Conservation (phyloP, 2,113 vertebrate species). For the Odobenus rosmarus region DNA sequence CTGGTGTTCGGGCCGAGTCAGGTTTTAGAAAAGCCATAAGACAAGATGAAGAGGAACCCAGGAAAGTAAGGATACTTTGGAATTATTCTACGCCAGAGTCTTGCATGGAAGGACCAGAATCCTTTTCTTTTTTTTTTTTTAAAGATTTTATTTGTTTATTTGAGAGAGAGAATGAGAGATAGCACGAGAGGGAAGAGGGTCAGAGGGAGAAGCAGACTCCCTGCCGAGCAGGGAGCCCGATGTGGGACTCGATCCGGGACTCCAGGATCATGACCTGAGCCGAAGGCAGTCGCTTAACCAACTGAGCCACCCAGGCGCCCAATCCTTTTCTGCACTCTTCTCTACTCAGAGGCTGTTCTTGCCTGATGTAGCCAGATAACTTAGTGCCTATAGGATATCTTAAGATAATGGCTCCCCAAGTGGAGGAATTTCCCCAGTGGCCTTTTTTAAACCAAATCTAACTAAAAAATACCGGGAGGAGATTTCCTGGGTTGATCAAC, state of each 20-base stretch:
- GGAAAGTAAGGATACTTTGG: not conserved
- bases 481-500: not conserved
- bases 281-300: too few species aligned
- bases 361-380: not conserved
- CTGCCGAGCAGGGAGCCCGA: too few species aligned
- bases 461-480: not conserved
- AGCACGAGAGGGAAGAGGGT: too few species aligned
- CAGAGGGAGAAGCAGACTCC: too few species aligned
- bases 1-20: not conserved
- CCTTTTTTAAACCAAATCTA: not conserved
- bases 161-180: too few species aligned
- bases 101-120: not conserved
- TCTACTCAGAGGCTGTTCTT: not conserved
- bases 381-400: not conserved
- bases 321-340: not conserved
- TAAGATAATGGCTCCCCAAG: constrained; percentile 16
- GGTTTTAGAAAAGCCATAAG: not conserved
- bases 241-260: too few species aligned
- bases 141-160: too few species aligned
- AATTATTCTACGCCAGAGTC: not conserved
- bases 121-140: too few species aligned
- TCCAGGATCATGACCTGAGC: too few species aligned
- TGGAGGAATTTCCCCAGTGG: not conserved
- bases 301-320: too few species aligned
- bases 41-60: not conserved